These are phyloP conservation scores for Lepus europaeus DNA, from an alignment of 2,113 vertebrate genomes.

Conservation along the genomic window DNA sequence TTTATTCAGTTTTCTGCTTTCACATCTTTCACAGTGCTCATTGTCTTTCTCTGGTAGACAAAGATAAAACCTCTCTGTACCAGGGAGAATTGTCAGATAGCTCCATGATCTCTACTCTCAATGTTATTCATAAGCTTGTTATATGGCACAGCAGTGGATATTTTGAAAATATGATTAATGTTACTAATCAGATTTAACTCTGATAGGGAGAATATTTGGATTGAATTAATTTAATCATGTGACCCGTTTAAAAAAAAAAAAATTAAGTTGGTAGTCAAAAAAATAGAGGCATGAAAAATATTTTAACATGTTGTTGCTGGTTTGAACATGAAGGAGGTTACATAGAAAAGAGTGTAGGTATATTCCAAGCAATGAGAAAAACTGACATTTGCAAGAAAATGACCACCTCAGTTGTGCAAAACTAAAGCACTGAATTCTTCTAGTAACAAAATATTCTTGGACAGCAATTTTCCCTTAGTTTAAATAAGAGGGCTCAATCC, in stretches of 20 bases:
- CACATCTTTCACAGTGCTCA: too few species aligned
- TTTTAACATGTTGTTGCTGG: neutral
- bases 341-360: neutral
- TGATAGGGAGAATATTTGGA: neutral
- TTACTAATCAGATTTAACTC: neutral
- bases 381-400: neutral
- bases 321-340: neutral
- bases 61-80: neutral
- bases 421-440: neutral
- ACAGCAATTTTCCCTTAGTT: neutral
- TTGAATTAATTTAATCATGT: neutral
- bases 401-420: neutral
- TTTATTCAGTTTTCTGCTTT: too few species aligned
- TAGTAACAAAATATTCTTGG: neutral
- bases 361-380: neutral
- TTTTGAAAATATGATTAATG: neutral
- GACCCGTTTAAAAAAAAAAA: neutral
- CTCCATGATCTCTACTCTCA: neutral
- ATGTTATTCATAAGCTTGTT: neutral
- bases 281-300: neutral
- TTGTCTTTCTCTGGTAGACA: too few species aligned
- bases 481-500: neutral
- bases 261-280: neutral
- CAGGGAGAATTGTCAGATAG: neutral
- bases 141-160: neutral